These are phyloP conservation scores for Sturmia bella DNA, from an alignment of 2,888 invertebrate genomes.

Conservation along the genomic window DNA sequence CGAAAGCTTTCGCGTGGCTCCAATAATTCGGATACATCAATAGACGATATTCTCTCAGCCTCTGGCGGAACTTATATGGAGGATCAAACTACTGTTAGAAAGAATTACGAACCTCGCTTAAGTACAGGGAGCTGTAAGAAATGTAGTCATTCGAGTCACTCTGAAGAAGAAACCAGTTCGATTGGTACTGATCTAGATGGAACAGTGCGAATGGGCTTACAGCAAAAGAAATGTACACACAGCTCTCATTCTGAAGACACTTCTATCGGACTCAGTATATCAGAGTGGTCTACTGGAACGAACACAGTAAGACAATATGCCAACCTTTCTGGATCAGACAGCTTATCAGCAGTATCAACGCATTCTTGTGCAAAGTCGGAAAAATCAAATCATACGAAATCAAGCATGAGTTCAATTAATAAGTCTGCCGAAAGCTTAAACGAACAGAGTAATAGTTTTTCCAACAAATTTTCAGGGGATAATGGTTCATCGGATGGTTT, in stretches of 20 bases:
- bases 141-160: conserved; percentile 88
- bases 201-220: conserved; percentile 90
- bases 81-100: conserved; percentile 83
- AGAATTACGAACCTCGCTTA: conserved; percentile 82
- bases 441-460: conserved; percentile 81
- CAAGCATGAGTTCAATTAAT: conserved; percentile 84
- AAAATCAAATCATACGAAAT: conserved; percentile 84
- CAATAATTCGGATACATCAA: conserved; percentile 86
- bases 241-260: conserved; percentile 94
- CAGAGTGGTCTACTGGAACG: conserved; percentile 94
- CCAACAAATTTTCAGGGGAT: conserved; percentile 81
- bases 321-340: conserved; percentile 87
- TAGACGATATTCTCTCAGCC: conserved; percentile 85
- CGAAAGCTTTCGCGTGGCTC: conserved; percentile 82
- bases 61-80: conserved; percentile 83
- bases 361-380: conserved; percentile 85
- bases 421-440: conserved; percentile 83
- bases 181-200: conserved; percentile 91
- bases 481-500: conserved; percentile 81
- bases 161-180: conserved; percentile 89
- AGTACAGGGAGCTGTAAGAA: conserved; percentile 84
- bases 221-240: conserved; percentile 91
- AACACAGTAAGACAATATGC: conserved; percentile 92
- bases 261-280: conserved; percentile 91
- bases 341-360: conserved; percentile 83